Evolutionary conservation across 2,888 invertebrate species (phyloP), one percentile per base, ranked within the genome.

Genomic region (Danaus chrysippus): DNA sequence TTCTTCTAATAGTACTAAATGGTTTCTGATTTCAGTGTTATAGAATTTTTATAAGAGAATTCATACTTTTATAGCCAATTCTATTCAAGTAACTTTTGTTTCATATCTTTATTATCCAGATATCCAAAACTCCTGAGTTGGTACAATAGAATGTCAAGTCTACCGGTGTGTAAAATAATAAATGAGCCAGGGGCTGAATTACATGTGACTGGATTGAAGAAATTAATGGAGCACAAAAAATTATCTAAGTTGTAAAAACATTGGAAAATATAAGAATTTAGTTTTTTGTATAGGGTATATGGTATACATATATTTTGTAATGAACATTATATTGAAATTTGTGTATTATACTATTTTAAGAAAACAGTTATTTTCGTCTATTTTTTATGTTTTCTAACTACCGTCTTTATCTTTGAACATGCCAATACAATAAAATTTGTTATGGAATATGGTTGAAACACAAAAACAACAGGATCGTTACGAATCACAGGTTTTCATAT

Each of bases 401-500:
- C 11, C 11, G 12, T n/a, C 15, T 17, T 17, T 17, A 49, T 17
- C 8, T 3, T 17, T 49, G 11, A 17, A 17, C 11, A 49, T 17
- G 17, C 11, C 10, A 17, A 15, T 15, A 13, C 17, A 49, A 49
- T n/a, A 17, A 49, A 10, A 49, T 49, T 49, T 49, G 17, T 10
- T 17, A 49, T 17, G 49, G 54, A 54, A 60, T 42, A 56, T 61
- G 60, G 54, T 56, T 41, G 54, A 44, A 58, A 62, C 61, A 68
- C 58, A 64, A 59, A 81, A 80, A 79, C 79, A 78, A 79, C 79
- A 71, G 49, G 68, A 73, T 70, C 66, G 59, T 71, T 85, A 86
- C 84, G 86, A 89, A 90, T 90, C 91, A 91, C 90, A 91, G 90
- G 85, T 89, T 87, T 83, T 77, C 73, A 73, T 86, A 86, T 86